These are phyloP conservation scores for Synodontis membranacea DNA, from an alignment of 2,113 vertebrate species.

Conservation along the genomic window DNA sequence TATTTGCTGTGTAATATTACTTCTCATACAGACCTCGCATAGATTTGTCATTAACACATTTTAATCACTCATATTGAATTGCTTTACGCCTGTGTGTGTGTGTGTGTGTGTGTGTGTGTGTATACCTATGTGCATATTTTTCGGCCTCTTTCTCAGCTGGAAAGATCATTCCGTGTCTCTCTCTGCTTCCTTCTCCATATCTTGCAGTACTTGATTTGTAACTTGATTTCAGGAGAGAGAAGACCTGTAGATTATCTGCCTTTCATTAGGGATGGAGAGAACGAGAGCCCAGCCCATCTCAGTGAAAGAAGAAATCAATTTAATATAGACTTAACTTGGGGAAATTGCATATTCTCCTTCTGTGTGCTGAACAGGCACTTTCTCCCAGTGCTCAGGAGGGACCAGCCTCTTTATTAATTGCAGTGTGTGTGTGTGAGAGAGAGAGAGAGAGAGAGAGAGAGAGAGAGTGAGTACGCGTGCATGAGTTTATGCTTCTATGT, in stretches of 20 bases:
- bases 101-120: constrained; percentile 26
- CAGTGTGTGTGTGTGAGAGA: constrained; percentile 64
- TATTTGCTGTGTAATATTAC: neutral
- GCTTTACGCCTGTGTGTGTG: neutral
- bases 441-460: constrained; percentile 57
- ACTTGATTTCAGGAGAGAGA: constrained; percentile 76
- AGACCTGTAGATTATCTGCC: constrained; percentile 79
- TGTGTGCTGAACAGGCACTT: constrained; percentile 81
- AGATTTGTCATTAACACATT: constrained; percentile 1
- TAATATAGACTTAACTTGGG: constrained; percentile 82
- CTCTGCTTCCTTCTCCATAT: constrained; percentile 70
- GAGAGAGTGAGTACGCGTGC: neutral
- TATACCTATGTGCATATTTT: constrained; percentile 56
- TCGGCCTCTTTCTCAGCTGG: constrained; percentile 63
- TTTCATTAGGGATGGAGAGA: constrained; percentile 67
- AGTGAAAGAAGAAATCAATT: constrained; percentile 84
- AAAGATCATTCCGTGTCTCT: constrained; percentile 68
- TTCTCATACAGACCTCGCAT: neutral
- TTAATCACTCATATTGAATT: neutral
- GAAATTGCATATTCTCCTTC: constrained; percentile 82
- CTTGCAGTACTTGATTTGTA: constrained; percentile 75
- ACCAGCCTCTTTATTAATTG: constrained; percentile 81
- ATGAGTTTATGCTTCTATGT: neutral
- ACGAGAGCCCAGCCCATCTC: constrained; percentile 70
- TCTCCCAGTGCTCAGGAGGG: constrained; percentile 74